A percentile compares a stretch with the other conserved stretches of the same genome.
phyloP scores from a whole-genome alignment of 2,113 vertebrate species.

The Ammospiza nelsoni region DNA sequence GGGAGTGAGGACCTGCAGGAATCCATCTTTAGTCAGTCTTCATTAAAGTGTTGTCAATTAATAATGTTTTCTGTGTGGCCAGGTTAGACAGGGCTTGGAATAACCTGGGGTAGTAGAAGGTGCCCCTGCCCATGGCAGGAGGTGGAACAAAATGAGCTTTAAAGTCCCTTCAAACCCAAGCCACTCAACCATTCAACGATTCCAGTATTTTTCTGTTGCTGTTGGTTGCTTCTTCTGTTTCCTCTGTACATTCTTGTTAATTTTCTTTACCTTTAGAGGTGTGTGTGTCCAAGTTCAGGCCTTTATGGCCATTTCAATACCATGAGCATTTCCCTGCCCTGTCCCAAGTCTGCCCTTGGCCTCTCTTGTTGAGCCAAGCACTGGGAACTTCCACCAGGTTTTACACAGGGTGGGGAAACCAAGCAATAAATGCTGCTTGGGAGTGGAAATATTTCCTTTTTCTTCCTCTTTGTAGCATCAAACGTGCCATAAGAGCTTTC shows the following conservation, averaged over 20 bases:
- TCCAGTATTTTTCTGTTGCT: background rate
- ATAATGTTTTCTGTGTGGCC: background rate
- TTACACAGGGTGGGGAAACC: background rate
- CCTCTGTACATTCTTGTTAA: fast-evolving
- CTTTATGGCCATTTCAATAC: background rate
- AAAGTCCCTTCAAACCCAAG: background rate
- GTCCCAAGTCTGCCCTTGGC: background rate
- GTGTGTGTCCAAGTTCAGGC: background rate
- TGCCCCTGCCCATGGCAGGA: background rate
- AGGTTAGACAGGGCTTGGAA: background rate
- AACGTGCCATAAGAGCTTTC: background rate
- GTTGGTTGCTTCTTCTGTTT: background rate
- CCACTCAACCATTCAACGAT: background rate
- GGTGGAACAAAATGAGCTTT: background rate
- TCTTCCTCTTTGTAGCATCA: background rate
- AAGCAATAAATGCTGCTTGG: background rate
- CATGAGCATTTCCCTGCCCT: background rate
- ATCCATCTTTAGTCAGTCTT: fast-evolving
- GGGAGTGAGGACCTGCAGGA: background rate
- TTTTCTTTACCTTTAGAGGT: background rate
- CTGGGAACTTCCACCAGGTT: fast-evolving
- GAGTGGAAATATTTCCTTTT: background rate
- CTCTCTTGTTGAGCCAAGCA: fast-evolving
- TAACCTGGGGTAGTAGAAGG: fast-evolving
- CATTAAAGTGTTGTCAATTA: background rate